Conservation (phyloP, 2,888 invertebrate species). For the Folsomia candida region DNA sequence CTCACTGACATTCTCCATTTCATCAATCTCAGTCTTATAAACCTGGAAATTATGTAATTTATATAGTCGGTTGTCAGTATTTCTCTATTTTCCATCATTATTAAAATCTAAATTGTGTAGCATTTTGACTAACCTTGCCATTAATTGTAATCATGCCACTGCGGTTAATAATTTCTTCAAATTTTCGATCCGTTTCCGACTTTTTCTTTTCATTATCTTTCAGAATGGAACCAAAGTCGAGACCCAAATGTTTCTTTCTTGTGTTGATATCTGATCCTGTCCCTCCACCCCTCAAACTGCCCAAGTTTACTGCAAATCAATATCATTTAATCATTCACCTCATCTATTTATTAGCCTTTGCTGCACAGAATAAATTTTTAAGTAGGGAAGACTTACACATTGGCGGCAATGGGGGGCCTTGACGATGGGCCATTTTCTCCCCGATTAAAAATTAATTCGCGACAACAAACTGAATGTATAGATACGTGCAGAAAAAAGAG, state of each 20-base stretch:
- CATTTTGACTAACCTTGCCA: constrained; percentile 58
- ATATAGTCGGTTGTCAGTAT: neutral
- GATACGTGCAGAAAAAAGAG: too few species aligned
- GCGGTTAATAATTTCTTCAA: constrained; percentile 89
- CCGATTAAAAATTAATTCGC: too few species aligned
- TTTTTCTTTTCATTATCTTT: constrained; percentile 55
- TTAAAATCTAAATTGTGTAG: neutral
- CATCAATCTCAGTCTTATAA: constrained; percentile 77
- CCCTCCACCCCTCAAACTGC: neutral
- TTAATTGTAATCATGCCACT: constrained; percentile 85
- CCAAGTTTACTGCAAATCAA: constrained; percentile 27
- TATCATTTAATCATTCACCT: neutral
- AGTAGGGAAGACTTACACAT: constrained; percentile 1
- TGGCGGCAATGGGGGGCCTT: neutral
- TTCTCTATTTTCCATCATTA: neutral
- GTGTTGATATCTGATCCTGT: constrained; percentile 8
- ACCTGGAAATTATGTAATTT: constrained; percentile 54
- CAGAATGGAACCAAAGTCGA: constrained; percentile 35
- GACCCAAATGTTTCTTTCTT: constrained; percentile 28
- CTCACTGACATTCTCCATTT: constrained; percentile 81
- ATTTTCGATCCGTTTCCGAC: constrained; percentile 70
- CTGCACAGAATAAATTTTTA: too few species aligned
- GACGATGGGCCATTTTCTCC: constrained; percentile 1
- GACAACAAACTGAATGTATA: too few species aligned
- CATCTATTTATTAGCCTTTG: too few species aligned